phyloP scores from a whole-genome alignment of 2,888 invertebrate genomes.

The Xanthostigma xanthostigma region DNA sequence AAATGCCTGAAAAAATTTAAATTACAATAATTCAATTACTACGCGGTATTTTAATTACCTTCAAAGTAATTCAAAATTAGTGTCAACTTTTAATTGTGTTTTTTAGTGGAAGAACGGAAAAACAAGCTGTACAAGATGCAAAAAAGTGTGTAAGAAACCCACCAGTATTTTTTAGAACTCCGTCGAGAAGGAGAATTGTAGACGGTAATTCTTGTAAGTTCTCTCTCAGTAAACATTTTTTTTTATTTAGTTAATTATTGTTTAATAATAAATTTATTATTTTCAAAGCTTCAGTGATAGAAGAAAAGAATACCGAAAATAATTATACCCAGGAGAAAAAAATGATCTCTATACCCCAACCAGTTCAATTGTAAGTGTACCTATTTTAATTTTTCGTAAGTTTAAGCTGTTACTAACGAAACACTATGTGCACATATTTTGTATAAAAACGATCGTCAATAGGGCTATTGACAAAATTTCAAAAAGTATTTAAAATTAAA shows the following conservation, averaged over 20 bases:
- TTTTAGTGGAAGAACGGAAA: constrained; percentile 47
- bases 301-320: constrained; percentile 24
- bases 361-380: constrained; percentile 33
- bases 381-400: constrained; percentile 9
- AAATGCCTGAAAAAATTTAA: too few species aligned
- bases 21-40: too few species aligned
- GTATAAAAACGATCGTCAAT: too few species aligned
- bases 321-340: constrained; percentile 30
- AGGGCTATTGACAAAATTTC: too few species aligned
- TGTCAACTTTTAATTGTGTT: not conserved
- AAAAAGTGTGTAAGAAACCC: constrained; percentile 31
- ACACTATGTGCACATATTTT: too few species aligned
- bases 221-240: not conserved
- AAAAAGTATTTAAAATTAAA: too few species aligned
- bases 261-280: constrained; percentile 6
- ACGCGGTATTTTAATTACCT: too few species aligned
- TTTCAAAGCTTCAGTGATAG: constrained; percentile 24
- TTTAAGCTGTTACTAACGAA: too few species aligned
- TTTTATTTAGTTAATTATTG: not conserved
- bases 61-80: too few species aligned
- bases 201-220: constrained; percentile 35
- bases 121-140: constrained; percentile 37
- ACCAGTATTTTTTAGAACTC: constrained; percentile 45
- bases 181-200: constrained; percentile 46
- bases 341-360: constrained; percentile 39